Evolutionary conservation across 2,888 invertebrate species (phyloP).

Genomic region (Nephrotoma appendiculata): DNA sequence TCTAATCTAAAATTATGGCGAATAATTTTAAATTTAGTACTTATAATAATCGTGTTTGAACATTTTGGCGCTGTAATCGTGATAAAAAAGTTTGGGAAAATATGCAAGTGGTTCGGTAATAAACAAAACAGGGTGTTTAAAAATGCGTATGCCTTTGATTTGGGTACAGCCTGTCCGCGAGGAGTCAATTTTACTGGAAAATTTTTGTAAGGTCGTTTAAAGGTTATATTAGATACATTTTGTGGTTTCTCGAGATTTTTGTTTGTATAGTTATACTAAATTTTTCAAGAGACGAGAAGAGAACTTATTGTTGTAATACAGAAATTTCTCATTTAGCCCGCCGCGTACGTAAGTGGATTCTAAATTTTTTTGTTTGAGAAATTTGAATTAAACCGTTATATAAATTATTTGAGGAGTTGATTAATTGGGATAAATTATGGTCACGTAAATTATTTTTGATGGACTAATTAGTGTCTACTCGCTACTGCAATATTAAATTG

Average conservation of each 20-base stretch:
- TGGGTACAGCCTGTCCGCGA: neutral
- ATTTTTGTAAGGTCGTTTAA: neutral
- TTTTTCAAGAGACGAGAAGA: too few species aligned
- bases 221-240: neutral
- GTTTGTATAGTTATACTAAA: too few species aligned
- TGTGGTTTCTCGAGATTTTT: neutral
- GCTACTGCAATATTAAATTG: too few species aligned
- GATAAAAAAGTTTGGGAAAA: neutral
- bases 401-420: too few species aligned
- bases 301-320: too few species aligned
- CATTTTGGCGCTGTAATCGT: neutral
- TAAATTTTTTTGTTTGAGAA: too few species aligned
- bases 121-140: neutral
- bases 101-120: neutral
- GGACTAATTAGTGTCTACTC: too few species aligned
- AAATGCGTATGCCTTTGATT: neutral
- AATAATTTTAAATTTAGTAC: neutral
- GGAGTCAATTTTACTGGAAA: neutral
- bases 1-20: neutral
- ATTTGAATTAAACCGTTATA: too few species aligned
- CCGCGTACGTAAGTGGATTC: too few species aligned
- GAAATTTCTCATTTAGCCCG: too few species aligned
- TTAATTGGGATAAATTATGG: too few species aligned
- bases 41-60: neutral
- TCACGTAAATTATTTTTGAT: too few species aligned